Conservation (phyloP, 1,140 invertebrate species). For the Drosophila quadrilineata region DNA sequence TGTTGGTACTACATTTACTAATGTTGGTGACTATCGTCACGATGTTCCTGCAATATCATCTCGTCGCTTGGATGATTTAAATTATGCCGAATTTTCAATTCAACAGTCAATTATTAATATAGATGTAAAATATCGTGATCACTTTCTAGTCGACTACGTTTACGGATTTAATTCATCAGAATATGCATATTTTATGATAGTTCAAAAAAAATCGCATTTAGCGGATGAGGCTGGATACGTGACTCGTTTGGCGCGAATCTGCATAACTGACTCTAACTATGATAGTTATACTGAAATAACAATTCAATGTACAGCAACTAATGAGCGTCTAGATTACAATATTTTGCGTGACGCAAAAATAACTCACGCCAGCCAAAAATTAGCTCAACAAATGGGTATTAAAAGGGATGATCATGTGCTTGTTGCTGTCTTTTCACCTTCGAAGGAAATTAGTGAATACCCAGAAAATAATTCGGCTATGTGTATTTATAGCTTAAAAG, state of each 20-base stretch:
- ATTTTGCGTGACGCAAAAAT: slow-evolving; percentile 95
- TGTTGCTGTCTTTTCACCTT: slow-evolving; percentile 92
- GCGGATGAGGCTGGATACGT: slow-evolving; percentile 95
- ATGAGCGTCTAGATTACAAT: slow-evolving; percentile 87
- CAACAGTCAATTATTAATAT: slow-evolving; percentile 94
- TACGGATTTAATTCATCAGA: slow-evolving; percentile 97
- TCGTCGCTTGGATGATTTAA: slow-evolving; percentile 89
- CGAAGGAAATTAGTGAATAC: slow-evolving; percentile 90
- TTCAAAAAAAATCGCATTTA: slow-evolving; percentile 95
- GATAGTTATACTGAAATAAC: slow-evolving; percentile 98
- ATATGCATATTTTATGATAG: slow-evolving; percentile 97
- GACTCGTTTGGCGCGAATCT: slow-evolving; percentile 93
- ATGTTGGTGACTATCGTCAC: slow-evolving; percentile 94
- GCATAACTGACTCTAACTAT: slow-evolving; percentile 96
- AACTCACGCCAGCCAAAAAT: slow-evolving; percentile 88
- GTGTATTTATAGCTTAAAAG: slow-evolving; percentile 91
- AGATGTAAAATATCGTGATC: slow-evolving; percentile 96
- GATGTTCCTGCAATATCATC: slow-evolving; percentile 96
- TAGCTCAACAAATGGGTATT: slow-evolving; percentile 91
- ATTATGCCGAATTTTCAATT: slow-evolving; percentile 92
- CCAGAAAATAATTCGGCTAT: slow-evolving; percentile 90
- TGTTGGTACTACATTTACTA: slow-evolving; percentile 96
- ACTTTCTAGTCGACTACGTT: slow-evolving; percentile 96
- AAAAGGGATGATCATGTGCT: slow-evolving; percentile 89
- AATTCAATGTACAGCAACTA: slow-evolving; percentile 87